Evolutionary conservation across 2,113 vertebrate species (phyloP).

Genomic region (Aldabrachelys gigantea): DNA sequence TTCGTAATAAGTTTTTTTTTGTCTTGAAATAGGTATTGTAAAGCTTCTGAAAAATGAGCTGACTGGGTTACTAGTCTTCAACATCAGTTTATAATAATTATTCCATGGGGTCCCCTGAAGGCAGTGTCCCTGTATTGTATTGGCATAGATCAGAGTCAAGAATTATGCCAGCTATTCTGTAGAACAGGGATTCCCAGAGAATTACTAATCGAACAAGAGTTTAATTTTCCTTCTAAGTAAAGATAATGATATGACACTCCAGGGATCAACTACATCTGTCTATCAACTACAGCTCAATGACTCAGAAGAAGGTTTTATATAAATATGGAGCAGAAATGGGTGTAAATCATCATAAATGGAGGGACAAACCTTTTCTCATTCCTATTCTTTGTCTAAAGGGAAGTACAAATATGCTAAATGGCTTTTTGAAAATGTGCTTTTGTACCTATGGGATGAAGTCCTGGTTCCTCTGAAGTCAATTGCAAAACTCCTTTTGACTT

Average conservation of each 20-base stretch:
- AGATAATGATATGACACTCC: not conserved
- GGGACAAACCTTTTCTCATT: not conserved
- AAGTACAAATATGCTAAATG: not conserved
- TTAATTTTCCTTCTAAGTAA: not conserved
- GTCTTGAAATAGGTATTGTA: not conserved
- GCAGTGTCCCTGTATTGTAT: not conserved
- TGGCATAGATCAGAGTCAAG: not conserved
- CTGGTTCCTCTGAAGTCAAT: not conserved
- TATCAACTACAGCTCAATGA: not conserved
- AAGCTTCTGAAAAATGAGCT: not conserved
- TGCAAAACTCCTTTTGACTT: not conserved
- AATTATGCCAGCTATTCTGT: not conserved
- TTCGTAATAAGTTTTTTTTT: not conserved
- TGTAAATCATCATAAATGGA: not conserved
- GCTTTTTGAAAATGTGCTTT: not conserved
- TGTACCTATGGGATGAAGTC: not conserved
- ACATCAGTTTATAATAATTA: not conserved
- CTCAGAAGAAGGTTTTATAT: not conserved
- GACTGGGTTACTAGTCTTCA: too few relatives aligned
- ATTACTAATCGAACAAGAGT: not conserved
- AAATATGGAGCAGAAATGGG: not conserved
- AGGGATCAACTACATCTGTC: not conserved
- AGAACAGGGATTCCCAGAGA: not conserved
- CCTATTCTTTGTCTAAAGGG: not conserved
- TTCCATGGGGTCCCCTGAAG: not conserved